phyloP scores from a whole-genome alignment of 2,113 vertebrate genomes.

The Gnathonemus longibarbis region DNA sequence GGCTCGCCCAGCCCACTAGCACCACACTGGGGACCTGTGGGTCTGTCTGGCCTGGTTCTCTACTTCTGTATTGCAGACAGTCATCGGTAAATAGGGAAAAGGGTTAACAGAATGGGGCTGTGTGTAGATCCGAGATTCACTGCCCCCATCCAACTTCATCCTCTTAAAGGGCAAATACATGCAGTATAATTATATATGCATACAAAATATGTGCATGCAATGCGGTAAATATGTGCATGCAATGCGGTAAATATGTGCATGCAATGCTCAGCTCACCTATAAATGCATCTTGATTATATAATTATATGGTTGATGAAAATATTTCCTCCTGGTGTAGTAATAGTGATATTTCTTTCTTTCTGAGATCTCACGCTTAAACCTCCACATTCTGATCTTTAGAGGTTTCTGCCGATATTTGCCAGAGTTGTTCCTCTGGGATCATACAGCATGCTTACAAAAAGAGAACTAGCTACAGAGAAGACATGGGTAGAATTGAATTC shows the following conservation, averaged over 20 bases:
- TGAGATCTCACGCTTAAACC: neutral
- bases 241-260: constrained; percentile 22
- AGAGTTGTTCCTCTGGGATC: constrained; percentile 40
- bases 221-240: constrained; percentile 20
- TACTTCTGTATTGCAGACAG: constrained; percentile 19
- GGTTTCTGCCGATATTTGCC: constrained; percentile 41
- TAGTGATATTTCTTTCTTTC: neutral
- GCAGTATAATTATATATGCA: neutral
- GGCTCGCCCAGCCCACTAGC: constrained; percentile 41
- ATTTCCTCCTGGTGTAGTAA: neutral
- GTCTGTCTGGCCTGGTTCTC: constrained; percentile 28
- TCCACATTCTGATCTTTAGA: neutral
- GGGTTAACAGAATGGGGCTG: constrained; percentile 33
- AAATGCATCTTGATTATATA: neutral
- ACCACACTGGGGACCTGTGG: constrained; percentile 40
- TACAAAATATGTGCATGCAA: neutral
- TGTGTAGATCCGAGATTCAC: constrained; percentile 27
- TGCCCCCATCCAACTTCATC: neutral
- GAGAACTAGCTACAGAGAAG: constrained; percentile 30
- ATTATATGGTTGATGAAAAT: neutral
- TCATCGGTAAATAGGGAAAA: constrained; percentile 42
- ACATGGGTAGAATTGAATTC: constrained; percentile 40
- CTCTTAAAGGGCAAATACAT: neutral
- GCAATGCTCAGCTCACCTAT: neutral
- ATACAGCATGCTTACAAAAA: constrained; percentile 20